Conservation (phyloP, 35 echinoderm and acorn worm genomes). For the Ophioderma brevispina region DNA sequence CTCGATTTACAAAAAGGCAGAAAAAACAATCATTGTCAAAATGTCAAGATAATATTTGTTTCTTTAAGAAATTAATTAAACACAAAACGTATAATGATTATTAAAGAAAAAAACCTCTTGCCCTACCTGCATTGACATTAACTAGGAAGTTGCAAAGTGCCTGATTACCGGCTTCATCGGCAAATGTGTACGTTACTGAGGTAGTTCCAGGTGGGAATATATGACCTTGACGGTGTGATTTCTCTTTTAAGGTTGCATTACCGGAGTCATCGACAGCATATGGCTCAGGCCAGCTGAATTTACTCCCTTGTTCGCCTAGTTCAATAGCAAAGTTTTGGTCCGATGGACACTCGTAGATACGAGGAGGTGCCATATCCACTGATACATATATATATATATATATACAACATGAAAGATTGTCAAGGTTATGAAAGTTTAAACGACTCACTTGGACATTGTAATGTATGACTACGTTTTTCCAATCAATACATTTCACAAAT, state of each 20-base stretch:
- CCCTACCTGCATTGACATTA: slow-evolving; percentile 38
- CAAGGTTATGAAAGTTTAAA: too few relatives aligned
- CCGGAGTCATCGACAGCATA: slow-evolving; percentile 75
- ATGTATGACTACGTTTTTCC: too few relatives aligned
- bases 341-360: slow-evolving; percentile 8
- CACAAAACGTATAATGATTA: too few relatives aligned
- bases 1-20: too few relatives aligned
- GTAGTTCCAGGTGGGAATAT: slow-evolving; percentile 54
- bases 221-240: slow-evolving; percentile 33
- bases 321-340: neutral
- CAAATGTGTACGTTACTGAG: slow-evolving; percentile 59
- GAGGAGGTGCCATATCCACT: neutral
- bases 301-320: neutral
- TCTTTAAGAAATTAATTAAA: too few relatives aligned
- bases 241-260: neutral
- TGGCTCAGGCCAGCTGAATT: slow-evolving; percentile 39
- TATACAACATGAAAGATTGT: too few relatives aligned
- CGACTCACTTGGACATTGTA: too few relatives aligned
- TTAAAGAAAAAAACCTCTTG: too few relatives aligned
- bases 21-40: too few relatives aligned
- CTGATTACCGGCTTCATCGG: slow-evolving; percentile 61
- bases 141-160: slow-evolving; percentile 59
- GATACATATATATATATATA: too few relatives aligned
- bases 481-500: too few relatives aligned
- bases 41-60: too few relatives aligned